Evolutionary conservation across 1,140 invertebrate genomes (phyloP).

Genomic region (Drosophila pseudoobscura): DNA sequence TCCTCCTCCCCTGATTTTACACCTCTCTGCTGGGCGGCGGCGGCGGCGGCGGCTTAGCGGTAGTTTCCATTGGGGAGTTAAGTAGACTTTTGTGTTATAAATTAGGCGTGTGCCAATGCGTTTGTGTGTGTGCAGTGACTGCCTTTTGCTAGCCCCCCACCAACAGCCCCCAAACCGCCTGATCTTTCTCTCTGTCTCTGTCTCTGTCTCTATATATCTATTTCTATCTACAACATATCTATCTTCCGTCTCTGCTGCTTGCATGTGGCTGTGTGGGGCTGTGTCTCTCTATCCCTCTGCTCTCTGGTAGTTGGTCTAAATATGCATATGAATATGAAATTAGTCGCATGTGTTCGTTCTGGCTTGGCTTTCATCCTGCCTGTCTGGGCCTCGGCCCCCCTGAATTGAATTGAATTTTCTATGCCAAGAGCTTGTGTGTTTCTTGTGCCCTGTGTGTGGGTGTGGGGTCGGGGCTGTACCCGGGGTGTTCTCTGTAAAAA

Average conservation of each 20-base stretch:
- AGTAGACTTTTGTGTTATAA: constrained; percentile 78
- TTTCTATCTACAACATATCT: neutral
- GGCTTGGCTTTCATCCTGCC: constrained; percentile 16
- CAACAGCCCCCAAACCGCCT: neutral
- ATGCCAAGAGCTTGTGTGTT: constrained; percentile 48
- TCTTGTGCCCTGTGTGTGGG: neutral
- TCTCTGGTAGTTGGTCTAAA: constrained; percentile 70
- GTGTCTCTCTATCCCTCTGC: neutral
- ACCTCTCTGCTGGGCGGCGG: constrained; percentile 32
- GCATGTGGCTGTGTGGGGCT: too few relatives aligned
- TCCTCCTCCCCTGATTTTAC: constrained; percentile 1
- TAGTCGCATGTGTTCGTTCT: constrained; percentile 69
- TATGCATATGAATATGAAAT: constrained; percentile 80
- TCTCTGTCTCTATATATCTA: neutral
- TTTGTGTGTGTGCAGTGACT: constrained; percentile 62
- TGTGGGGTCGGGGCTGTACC: neutral
- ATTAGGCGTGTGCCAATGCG: constrained; percentile 67
- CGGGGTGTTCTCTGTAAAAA: constrained; percentile 25
- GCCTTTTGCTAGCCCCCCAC: constrained; percentile 37
- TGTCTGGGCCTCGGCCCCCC: constrained; percentile 9
- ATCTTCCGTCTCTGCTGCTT: neutral
- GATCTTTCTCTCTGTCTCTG: neutral
- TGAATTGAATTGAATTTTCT: constrained; percentile 74
- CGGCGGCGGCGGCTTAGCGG: constrained; percentile 45
- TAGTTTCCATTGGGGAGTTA: constrained; percentile 67